Evolutionary conservation across 1,140 invertebrate genomes (phyloP), one percentile per base, ranked within the genome.

Genomic region (Ceratina calcarata): DNA sequence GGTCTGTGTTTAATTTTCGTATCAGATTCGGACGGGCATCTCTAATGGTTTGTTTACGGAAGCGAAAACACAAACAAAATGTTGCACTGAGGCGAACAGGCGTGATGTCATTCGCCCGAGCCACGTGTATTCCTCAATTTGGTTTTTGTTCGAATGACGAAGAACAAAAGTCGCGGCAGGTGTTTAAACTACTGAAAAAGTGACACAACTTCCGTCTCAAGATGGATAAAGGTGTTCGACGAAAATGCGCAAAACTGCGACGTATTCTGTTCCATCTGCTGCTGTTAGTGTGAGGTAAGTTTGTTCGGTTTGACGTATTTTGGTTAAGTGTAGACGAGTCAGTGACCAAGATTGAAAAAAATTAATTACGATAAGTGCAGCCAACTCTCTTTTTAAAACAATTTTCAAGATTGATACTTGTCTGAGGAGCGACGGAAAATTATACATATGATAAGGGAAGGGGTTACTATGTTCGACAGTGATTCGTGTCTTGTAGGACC

Each of bases 201-300:
- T 6, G 32, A 51, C 68, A 61, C 64, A 24, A 76, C 24, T 10
- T 8, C 10, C 12, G 45, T 61, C 20, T 0, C 70, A 72, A 51
- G 24, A 92, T 92, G 91, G 90, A 91, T 90, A 89, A 84, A 80
- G 84, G 81, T 77, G 75, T 61, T 78, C 73, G 81, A 45, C 77
- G 62, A 60, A 81, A 86, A 67, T 85, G 80, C 78, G 84, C 73
- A 57, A 82, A 82, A 82, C 62, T 91, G 81, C 83, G 83, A 70
- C 77, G 85, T 81, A 77, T 81, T 55, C 58, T 90, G 67, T 78
- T 89, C 53, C 88, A 89, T 55, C 83, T 91, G 69, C 86, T 92
- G 57, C 82, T 91, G 58, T 70, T 91, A 67, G 81, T 89, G 78
- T 87, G 88, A 70, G 91, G 91, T 92, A 88, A 92, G 91, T 90